Conservation (phyloP, 1,140 invertebrate genomes). For the Achroia grisella region DNA sequence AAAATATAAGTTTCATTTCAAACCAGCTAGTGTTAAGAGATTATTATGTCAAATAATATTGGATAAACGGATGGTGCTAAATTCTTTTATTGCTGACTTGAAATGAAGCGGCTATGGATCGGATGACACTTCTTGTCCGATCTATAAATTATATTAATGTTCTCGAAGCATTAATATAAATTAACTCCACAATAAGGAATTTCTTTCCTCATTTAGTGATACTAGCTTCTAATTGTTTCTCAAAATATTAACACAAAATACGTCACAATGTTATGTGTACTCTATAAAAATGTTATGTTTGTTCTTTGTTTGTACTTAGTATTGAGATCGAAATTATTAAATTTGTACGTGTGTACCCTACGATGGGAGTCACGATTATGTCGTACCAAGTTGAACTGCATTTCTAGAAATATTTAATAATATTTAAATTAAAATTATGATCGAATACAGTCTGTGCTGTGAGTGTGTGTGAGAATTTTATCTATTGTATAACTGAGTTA, state of each 20-base stretch:
- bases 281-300: constrained; percentile 60
- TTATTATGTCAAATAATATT: constrained; percentile 14
- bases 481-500: constrained; percentile 64
- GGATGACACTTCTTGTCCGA: constrained; percentile 67
- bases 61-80: constrained; percentile 45
- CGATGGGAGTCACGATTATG: constrained; percentile 31
- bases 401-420: constrained; percentile 69
- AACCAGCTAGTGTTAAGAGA: constrained; percentile 33
- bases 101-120: constrained; percentile 59
- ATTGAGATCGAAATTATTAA: constrained; percentile 45
- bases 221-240: constrained; percentile 68
- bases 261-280: constrained; percentile 66
- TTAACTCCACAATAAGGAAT: constrained; percentile 53
- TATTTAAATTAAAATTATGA: constrained; percentile 64
- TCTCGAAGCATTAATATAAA: constrained; percentile 31
- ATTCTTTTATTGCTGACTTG: constrained; percentile 43
- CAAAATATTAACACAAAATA: constrained; percentile 60
- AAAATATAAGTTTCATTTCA: constrained; percentile 59
- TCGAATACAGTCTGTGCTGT: constrained; percentile 59
- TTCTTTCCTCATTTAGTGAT: constrained; percentile 70
- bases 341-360: constrained; percentile 24
- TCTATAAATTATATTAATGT: constrained; percentile 35
- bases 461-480: constrained; percentile 55
- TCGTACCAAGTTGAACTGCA: constrained; percentile 70
- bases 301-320: constrained; percentile 65